Evolutionary conservation across 2,797 vertebrate genomes (phyloP), one percentile per base, ranked within the genome.

Genomic region (Aselliscus stoliczkanus): DNA sequence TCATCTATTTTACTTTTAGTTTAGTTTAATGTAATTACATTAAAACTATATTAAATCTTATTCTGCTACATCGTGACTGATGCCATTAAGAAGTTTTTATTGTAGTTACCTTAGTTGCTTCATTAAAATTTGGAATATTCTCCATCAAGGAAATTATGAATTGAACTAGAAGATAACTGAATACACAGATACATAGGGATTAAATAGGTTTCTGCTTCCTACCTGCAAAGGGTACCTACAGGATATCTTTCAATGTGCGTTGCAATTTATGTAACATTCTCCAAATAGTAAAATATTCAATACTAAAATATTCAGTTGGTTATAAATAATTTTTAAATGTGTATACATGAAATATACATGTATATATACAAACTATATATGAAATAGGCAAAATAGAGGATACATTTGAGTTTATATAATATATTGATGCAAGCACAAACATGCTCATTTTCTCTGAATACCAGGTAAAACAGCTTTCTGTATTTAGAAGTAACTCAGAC

Each of bases 401-500:
- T 21, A 83, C 37, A 34, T 83, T 82, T 88, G 39, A 82, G 44
- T 88, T 88, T 72, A 50, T 20, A 54, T 18, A 44, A n/a, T 15
- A 81, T 12, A 47, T 50, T 54, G 14, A 75, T 42, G 15, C 8
- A 92, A 92, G 9, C 42, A 27, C 39, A 3, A 1, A 52, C 3
- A 4, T 58, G 2, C 13, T 34, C 34, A 77, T 6, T 90, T 0
- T 64, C 10, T 37, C 27, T 56, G 54, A 81, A 69, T 60, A 27
- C 52, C 0, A 29, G 0, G 11, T 92, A 96, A 85, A 97, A 14
- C 62, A 69, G 54, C 18, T 7, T 54, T 86, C 75, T 60, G 52
- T 81, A 34, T 37, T 96, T 97, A 96, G 97, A 97, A 98, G 98
- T 98, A 97, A 93, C 18, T 88, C 96, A 14, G 82, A 67, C 50